Evolutionary conservation across 1,140 invertebrate genomes (phyloP).

Genomic region (Cotesia vestalis): DNA sequence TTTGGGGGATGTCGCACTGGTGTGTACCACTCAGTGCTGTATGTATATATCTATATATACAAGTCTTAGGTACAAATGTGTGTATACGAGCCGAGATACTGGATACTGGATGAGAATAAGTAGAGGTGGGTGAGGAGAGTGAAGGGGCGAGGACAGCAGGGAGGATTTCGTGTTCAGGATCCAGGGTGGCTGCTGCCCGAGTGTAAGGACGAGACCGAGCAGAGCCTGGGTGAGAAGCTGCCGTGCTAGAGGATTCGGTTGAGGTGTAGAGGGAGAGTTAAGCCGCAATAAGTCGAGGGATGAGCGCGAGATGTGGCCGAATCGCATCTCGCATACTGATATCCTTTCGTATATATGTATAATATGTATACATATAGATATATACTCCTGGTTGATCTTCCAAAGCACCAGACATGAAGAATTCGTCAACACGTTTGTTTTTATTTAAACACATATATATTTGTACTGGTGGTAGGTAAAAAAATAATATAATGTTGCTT

Average conservation of each 20-base stretch:
- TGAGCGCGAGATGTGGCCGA: conserved; percentile 65
- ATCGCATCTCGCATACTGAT: conserved; percentile 66
- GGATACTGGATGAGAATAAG: neutral
- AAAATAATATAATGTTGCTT: no score
- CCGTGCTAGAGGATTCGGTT: conserved; percentile 42
- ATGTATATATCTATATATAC: no score
- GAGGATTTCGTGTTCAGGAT: conserved; percentile 22
- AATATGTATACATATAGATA: neutral
- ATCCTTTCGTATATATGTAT: conserved; percentile 47
- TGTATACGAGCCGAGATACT: neutral
- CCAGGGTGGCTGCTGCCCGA: neutral
- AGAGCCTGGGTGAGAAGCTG: conserved; percentile 41
- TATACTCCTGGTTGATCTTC: neutral
- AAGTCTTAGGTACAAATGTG: conserved; percentile 33
- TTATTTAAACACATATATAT: no score
- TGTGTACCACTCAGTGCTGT: no score
- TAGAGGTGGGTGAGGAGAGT: neutral
- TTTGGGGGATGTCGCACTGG: conserved; percentile 51
- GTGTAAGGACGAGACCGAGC: neutral
- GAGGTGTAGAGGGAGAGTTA: conserved; percentile 54
- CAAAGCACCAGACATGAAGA: no score
- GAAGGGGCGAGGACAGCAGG: neutral
- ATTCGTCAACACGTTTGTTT: no score
- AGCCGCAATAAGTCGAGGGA: conserved; percentile 67
- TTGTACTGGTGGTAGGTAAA: no score